Evolutionary conservation across 1,140 invertebrate species (phyloP).

Genomic region (Marisa cornuarietis): DNA sequence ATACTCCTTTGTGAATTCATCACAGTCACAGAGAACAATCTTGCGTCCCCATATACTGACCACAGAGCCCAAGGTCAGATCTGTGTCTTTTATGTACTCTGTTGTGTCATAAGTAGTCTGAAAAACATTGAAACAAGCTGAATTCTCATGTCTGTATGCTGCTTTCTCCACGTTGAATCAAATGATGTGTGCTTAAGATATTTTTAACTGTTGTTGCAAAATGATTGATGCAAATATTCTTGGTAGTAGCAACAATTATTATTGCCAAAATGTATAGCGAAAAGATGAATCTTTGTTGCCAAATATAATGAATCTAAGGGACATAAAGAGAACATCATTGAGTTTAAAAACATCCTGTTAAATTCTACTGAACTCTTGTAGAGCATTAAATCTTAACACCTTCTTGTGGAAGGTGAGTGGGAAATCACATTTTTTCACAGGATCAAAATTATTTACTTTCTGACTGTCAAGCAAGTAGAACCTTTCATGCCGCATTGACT

Average conservation of each 20-base stretch:
- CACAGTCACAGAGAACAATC: slow-evolving; percentile 61
- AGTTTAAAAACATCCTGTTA: too few relatives aligned
- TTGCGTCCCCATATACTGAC: slow-evolving; percentile 64
- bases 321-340: too few relatives aligned
- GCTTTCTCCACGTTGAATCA: too few relatives aligned
- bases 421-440: background rate
- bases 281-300: too few relatives aligned
- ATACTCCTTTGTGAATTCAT: slow-evolving; percentile 68
- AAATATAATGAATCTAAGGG: too few relatives aligned
- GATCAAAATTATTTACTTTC: slow-evolving; percentile 50
- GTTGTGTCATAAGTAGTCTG: slow-evolving; percentile 62
- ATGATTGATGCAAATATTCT: too few relatives aligned
- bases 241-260: too few relatives aligned
- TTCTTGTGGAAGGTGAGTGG: too few relatives aligned
- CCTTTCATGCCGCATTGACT: slow-evolving; percentile 70
- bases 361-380: too few relatives aligned
- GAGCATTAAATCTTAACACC: too few relatives aligned
- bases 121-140: background rate
- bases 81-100: slow-evolving; percentile 76
- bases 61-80: slow-evolving; percentile 73
- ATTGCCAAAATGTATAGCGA: too few relatives aligned
- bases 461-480: slow-evolving; percentile 70
- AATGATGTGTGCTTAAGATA: background rate
- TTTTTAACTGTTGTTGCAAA: too few relatives aligned
- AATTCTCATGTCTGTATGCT: background rate